Conservation (phyloP, 2,888 invertebrate genomes). For the Alcis repandata region DNA sequence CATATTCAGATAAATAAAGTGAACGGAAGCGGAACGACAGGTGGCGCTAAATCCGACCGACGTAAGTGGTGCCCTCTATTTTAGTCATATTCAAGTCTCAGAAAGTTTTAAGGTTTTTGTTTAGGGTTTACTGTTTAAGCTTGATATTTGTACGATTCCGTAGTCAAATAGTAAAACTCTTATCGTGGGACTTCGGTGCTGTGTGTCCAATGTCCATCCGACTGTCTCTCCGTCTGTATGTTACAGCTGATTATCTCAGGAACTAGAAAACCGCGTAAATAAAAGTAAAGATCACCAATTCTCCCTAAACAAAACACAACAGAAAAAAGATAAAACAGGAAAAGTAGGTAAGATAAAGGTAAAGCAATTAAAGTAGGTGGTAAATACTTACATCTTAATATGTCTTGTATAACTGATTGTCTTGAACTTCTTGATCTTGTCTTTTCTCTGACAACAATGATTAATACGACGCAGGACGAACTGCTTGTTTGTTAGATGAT, state of each 20-base stretch:
- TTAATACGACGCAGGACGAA: conserved; percentile 65
- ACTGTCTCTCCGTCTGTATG: too few species aligned
- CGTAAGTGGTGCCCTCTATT: background rate
- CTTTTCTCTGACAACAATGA: conserved; percentile 69
- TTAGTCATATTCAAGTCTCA: too few species aligned
- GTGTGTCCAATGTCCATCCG: too few species aligned
- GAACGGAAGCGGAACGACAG: background rate
- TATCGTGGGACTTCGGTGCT: too few species aligned
- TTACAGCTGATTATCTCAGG: too few species aligned
- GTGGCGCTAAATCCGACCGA: background rate
- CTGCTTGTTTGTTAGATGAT: conserved; percentile 57
- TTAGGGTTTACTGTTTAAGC: too few species aligned
- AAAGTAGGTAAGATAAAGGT: background rate
- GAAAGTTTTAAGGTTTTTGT: too few species aligned
- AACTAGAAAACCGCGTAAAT: background rate
- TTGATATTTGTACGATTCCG: too few species aligned
- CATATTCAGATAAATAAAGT: background rate
- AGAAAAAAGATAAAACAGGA: too few species aligned
- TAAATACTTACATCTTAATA: conserved; percentile 76
- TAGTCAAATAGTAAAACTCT: too few species aligned
- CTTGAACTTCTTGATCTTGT: conserved; percentile 76
- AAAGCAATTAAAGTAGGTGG: conserved; percentile 12
- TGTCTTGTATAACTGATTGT: conserved; percentile 69
- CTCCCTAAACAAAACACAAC: too few species aligned
- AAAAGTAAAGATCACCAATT: too few species aligned